Conservation (phyloP, 2,797 vertebrate genomes). For the Lacerta bilineata region DNA sequence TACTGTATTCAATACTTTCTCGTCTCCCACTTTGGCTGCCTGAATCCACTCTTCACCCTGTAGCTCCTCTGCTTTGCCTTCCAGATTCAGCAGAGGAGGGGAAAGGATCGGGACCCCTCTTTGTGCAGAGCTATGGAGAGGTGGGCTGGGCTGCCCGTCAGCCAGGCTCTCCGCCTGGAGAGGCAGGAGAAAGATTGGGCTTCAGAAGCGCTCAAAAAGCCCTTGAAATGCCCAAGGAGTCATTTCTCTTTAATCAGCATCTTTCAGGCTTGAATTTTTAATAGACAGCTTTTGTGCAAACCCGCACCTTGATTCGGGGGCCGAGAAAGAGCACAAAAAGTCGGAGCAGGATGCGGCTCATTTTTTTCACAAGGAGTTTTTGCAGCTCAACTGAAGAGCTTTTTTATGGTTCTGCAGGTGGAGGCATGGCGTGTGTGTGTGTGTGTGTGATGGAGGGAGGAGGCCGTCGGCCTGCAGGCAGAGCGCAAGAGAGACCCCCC, state of each 20-base stretch:
- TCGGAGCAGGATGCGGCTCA: neutral
- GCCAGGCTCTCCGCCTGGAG: neutral
- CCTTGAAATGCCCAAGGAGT: neutral
- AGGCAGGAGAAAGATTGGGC: neutral
- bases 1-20: neutral
- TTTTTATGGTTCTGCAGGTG: neutral
- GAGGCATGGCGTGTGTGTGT: neutral
- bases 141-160: neutral
- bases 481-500: conserved; percentile 29
- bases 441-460: too few relatives aligned
- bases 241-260: neutral
- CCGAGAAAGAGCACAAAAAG: neutral
- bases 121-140: neutral
- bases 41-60: neutral
- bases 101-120: neutral
- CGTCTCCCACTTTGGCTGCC: neutral
- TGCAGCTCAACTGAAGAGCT: neutral
- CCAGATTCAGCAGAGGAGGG: neutral
- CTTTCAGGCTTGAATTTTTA: neutral
- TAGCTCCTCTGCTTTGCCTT: neutral
- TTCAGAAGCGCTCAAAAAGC: neutral
- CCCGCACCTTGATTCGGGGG: neutral
- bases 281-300: neutral
- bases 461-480: conserved; percentile 12
- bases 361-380: neutral